These are phyloP conservation scores for Strongylocentrotus purpuratus DNA, from an alignment of 35 echinoderm and acorn worm species.

Conservation along the genomic window DNA sequence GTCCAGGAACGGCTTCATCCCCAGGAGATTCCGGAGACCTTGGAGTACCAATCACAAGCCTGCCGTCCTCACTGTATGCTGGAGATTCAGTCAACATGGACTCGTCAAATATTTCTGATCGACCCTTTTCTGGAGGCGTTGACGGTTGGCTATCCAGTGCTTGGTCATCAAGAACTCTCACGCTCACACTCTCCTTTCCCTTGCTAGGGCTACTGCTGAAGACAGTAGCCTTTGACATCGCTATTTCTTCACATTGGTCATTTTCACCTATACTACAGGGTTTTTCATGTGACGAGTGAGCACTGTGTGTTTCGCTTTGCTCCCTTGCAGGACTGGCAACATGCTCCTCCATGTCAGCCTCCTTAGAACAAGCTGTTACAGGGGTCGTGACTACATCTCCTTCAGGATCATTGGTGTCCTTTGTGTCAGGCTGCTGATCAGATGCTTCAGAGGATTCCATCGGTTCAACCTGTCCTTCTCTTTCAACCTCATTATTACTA, in stretches of 20 bases:
- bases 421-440: neutral
- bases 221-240: neutral
- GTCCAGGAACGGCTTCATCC: neutral
- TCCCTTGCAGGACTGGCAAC: neutral
- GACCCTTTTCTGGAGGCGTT: neutral
- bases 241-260: neutral
- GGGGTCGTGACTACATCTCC: neutral
- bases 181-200: neutral
- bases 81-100: slow-evolving; percentile 30
- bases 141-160: neutral
- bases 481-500: neutral
- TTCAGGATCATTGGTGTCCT: neutral
- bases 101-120: neutral
- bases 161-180: neutral
- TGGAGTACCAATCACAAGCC: slow-evolving; percentile 9
- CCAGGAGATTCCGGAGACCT: neutral
- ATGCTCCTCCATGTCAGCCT: neutral
- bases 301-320: neutral
- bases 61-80: neutral
- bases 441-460: neutral
- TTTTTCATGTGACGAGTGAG: neutral
- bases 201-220: neutral
- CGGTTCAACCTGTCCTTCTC: neutral
- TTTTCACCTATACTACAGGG: neutral
- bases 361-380: neutral